Evolutionary conservation across 1,140 invertebrate species (phyloP).

Genomic region (Halesus radiatus): DNA sequence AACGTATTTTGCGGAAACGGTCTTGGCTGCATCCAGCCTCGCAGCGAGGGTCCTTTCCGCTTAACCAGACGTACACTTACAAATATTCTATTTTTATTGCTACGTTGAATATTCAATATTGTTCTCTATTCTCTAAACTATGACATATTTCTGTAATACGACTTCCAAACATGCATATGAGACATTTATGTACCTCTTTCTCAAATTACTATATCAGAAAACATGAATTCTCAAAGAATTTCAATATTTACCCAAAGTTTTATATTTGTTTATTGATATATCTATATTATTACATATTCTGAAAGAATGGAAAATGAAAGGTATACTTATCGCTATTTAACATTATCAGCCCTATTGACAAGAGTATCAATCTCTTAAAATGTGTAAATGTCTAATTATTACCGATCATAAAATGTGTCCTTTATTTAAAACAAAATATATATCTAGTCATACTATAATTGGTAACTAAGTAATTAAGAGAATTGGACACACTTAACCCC

Average conservation of each 20-base stretch:
- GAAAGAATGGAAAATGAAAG: not conserved
- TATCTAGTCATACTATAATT: constrained; percentile 17
- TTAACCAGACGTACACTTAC: constrained; percentile 30
- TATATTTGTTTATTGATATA: constrained; percentile 2
- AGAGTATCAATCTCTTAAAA: not conserved
- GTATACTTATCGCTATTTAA: not conserved
- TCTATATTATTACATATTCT: not conserved
- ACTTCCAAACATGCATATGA: constrained; percentile 37
- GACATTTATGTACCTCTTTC: not conserved
- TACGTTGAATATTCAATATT: not conserved
- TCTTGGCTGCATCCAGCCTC: constrained; percentile 55
- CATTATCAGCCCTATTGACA: not conserved
- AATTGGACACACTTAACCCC: constrained; percentile 36
- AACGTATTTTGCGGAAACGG: constrained; percentile 50
- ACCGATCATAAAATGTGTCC: constrained; percentile 12
- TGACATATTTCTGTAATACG: not conserved
- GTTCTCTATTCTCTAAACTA: not conserved
- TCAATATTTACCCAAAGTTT: constrained; percentile 8
- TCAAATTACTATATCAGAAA: not conserved
- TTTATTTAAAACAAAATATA: constrained; percentile 5
- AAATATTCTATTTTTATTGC: constrained; percentile 54
- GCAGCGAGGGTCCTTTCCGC: constrained; percentile 50
- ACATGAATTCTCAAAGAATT: constrained; percentile 11
- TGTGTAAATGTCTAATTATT: constrained; percentile 18
- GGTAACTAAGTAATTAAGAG: constrained; percentile 12